phyloP scores from a whole-genome alignment of 2,888 invertebrate genomes.

The Sympetrum striolatum region DNA sequence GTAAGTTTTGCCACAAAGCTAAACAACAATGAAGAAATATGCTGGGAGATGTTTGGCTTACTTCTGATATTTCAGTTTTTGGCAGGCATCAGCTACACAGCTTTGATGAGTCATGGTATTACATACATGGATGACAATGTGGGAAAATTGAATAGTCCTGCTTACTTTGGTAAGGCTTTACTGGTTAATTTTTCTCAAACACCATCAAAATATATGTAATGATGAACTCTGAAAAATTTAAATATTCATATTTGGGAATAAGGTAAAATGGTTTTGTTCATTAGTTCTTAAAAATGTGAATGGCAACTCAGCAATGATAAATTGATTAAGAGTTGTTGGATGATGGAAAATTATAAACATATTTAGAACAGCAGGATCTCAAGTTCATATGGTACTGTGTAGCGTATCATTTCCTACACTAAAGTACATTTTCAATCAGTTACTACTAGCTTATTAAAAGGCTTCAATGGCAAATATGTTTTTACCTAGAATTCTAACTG shows the following conservation, averaged over 20 bases:
- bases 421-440: too few relatives aligned
- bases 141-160: slow-evolving; percentile 10
- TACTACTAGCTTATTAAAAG: too few relatives aligned
- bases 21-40: neutral
- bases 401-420: too few relatives aligned
- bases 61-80: neutral
- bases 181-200: neutral
- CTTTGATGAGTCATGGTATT: slow-evolving; percentile 21
- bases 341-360: too few relatives aligned
- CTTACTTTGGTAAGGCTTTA: slow-evolving; percentile 2
- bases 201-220: neutral
- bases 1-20: neutral
- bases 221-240: neutral
- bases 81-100: slow-evolving; percentile 2
- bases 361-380: too few relatives aligned
- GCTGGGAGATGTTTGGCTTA: slow-evolving; percentile 1
- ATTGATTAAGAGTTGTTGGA: too few relatives aligned
- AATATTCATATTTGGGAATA: neutral
- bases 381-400: too few relatives aligned
- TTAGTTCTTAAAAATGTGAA: too few relatives aligned
- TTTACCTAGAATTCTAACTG: too few relatives aligned
- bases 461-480: too few relatives aligned
- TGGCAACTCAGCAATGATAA: too few relatives aligned
- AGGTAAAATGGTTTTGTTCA: too few relatives aligned
- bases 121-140: slow-evolving; percentile 32